Evolutionary conservation across 2,113 vertebrate species (phyloP).

Genomic region (Eretmochelys imbricata): DNA sequence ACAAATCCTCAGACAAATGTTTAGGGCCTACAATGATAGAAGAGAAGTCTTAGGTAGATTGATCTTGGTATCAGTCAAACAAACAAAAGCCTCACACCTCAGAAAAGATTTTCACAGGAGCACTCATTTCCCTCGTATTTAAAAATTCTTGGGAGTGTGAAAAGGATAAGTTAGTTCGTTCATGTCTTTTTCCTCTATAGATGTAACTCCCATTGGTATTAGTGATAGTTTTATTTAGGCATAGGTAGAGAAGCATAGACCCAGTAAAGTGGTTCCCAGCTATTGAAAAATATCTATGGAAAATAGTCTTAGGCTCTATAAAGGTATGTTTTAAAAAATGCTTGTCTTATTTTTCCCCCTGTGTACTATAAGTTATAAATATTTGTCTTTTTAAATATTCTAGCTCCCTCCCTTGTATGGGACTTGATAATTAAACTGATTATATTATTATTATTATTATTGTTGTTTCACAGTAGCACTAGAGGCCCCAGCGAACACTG

Average conservation of each 20-base stretch:
- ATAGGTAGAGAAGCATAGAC: not conserved
- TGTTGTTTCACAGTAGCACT: too few relatives aligned
- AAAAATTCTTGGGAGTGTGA: fast-evolving
- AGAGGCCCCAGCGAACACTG: too few relatives aligned
- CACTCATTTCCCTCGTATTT: not conserved
- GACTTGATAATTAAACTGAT: too few relatives aligned
- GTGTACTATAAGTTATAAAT: not conserved
- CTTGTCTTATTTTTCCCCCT: not conserved
- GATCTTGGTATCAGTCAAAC: not conserved
- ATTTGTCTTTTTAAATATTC: not conserved
- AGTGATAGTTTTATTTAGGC: not conserved
- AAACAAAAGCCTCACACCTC: not conserved
- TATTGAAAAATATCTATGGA: not conserved
- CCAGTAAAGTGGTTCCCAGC: not conserved
- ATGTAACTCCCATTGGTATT: not conserved
- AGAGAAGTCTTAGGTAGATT: not conserved
- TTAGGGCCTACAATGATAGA: not conserved
- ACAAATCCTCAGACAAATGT: not conserved
- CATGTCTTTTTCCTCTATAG: not conserved
- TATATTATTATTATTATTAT: too few relatives aligned
- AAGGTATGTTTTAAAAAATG: not conserved
- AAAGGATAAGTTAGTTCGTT: not conserved
- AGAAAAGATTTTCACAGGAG: not conserved
- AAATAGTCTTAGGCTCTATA: not conserved
- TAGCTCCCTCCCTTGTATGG: not conserved